Percentiles rank a stretch among this genome's conserved stretches.
These are phyloP conservation scores for Thereva nobilitata DNA, from an alignment of 2,888 invertebrate genomes.

Conservation along the genomic window DNA sequence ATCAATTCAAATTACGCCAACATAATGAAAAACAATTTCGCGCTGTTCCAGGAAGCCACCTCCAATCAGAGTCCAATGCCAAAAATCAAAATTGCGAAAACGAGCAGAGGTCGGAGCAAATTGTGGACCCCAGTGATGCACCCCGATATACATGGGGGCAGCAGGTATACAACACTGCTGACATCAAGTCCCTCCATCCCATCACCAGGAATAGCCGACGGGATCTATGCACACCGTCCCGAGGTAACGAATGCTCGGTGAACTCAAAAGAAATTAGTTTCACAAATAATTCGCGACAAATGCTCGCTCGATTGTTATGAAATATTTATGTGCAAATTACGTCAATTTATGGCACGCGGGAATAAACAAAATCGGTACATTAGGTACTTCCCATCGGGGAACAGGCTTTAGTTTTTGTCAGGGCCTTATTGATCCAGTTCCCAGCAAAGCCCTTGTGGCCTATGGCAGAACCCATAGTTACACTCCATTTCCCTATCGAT, in stretches of 20 bases:
- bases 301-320: constrained; percentile 32
- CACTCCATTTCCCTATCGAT: not conserved
- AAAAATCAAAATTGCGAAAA: constrained; percentile 23
- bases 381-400: constrained; percentile 6
- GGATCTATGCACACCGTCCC: constrained; percentile 18
- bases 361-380: constrained; percentile 32
- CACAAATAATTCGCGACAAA: constrained; percentile 32
- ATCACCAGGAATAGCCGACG: not conserved
- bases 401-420: too few relatives aligned
- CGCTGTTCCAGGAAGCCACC: not conserved
- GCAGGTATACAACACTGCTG: not conserved
- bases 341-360: constrained; percentile 29
- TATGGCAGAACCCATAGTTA: too few relatives aligned
- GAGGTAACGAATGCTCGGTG: constrained; percentile 9
- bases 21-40: constrained; percentile 34
- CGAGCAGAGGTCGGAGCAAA: not conserved
- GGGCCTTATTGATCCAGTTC: too few relatives aligned
- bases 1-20: constrained; percentile 31
- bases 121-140: not conserved
- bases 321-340: constrained; percentile 35
- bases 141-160: not conserved
- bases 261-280: constrained; percentile 24
- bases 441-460: too few relatives aligned
- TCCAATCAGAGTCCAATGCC: not conserved
- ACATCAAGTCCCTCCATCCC: not conserved